Percentiles rank a stretch among this genome's conserved stretches.
phyloP scores from a whole-genome alignment of 2,113 vertebrate genomes.

The Fulica atra region DNA sequence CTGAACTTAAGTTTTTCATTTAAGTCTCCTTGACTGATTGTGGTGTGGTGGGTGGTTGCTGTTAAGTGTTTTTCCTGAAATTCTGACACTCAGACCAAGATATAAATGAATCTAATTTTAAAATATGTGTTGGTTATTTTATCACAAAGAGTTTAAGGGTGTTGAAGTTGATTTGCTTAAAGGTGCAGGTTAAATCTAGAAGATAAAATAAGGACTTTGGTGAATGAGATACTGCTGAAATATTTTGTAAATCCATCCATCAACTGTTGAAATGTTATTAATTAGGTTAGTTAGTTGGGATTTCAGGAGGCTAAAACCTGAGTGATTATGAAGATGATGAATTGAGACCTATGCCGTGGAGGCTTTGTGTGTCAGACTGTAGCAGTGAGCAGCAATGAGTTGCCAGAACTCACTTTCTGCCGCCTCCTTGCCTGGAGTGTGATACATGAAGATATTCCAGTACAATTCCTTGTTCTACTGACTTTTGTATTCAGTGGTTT shows the following conservation, averaged over 20 bases:
- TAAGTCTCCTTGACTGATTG: neutral
- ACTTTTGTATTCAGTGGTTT: neutral
- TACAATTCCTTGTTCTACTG: neutral
- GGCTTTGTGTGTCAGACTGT: neutral
- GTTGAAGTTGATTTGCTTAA: neutral
- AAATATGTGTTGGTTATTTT: neutral
- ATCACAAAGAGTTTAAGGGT: neutral
- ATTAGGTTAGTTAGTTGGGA: neutral
- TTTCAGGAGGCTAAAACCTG: neutral
- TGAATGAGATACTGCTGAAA: neutral
- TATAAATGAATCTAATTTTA: neutral
- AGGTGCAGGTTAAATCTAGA: neutral
- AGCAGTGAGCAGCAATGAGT: neutral
- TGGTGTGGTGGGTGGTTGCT: neutral
- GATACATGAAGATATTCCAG: neutral
- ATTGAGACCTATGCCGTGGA: neutral
- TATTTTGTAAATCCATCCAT: neutral
- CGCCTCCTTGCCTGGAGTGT: neutral
- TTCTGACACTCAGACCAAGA: neutral
- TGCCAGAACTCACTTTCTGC: neutral
- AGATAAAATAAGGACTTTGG: neutral
- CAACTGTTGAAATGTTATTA: neutral
- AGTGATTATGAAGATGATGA: neutral
- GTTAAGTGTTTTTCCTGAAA: neutral
- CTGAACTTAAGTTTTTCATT: neutral